Evolutionary conservation across 2,797 vertebrate genomes (phyloP).

Genomic region (Tenualosa ilisha): DNA sequence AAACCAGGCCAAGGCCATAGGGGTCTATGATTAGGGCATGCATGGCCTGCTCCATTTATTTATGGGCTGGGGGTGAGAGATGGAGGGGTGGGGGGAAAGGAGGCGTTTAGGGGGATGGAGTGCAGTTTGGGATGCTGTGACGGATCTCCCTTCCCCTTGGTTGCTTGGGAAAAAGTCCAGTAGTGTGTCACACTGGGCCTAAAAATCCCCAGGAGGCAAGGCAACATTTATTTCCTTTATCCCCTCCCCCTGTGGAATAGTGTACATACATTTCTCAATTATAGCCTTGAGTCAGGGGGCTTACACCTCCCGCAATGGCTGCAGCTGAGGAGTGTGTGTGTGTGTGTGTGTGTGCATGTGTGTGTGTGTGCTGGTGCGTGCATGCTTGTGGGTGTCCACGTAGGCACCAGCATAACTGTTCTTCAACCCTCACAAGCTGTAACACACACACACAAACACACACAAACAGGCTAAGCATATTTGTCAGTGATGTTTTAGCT

Average conservation of each 20-base stretch:
- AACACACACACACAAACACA: background rate
- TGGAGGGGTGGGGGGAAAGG: constrained; percentile 45
- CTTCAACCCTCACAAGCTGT: background rate
- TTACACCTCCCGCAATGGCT: constrained; percentile 43
- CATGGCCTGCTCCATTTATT: constrained; percentile 45
- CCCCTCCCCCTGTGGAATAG: constrained; percentile 41
- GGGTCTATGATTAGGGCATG: constrained; percentile 69
- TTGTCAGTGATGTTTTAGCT: constrained; percentile 3
- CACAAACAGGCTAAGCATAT: background rate
- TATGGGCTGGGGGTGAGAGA: constrained; percentile 24
- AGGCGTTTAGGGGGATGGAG: constrained; percentile 1
- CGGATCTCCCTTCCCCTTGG: constrained; percentile 48
- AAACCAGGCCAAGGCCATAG: constrained; percentile 64
- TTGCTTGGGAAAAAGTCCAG: constrained; percentile 18
- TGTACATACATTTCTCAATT: constrained; percentile 53
- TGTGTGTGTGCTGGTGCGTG: constrained; percentile 11
- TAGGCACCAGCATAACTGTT: background rate
- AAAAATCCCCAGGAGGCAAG: constrained; percentile 55
- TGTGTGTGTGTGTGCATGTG: background rate
- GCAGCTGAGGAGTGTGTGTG: background rate
- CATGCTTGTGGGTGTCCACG: background rate
- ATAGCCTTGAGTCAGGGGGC: constrained; percentile 40
- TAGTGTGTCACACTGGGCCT: constrained; percentile 40
- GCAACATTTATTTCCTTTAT: constrained; percentile 14
- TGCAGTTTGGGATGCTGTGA: background rate